A percentile compares a stretch with the other conserved stretches of the same genome.
Conservation (phyloP, 1,140 invertebrate genomes). For the Sminthurides bifidus region DNA sequence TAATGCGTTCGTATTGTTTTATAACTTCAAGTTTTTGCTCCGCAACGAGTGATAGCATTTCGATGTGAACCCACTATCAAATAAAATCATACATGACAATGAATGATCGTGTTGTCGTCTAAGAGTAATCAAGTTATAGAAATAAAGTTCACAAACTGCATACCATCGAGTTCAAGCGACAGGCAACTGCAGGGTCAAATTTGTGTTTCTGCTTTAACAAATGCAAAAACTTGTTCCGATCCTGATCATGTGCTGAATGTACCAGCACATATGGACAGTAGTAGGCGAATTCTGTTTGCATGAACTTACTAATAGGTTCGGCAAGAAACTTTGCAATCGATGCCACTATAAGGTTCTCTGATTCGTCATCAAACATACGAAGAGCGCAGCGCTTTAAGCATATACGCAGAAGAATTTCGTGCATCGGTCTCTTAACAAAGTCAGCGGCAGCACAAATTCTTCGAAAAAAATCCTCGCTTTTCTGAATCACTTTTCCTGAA, state of each 20-base stretch:
- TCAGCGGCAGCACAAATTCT: not conserved
- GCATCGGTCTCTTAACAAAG: not conserved
- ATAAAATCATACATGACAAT: too few species aligned
- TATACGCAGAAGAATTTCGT: not conserved
- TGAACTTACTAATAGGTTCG: not conserved
- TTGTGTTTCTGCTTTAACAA: not conserved
- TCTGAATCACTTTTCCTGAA: not conserved
- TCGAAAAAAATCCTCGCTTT: not conserved
- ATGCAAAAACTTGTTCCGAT: not conserved
- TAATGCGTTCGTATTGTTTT: not conserved
- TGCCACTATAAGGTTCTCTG: not conserved
- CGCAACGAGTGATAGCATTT: not conserved
- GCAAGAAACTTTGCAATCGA: not conserved
- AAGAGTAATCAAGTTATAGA: too few species aligned
- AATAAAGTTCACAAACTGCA: not conserved
- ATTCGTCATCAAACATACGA: not conserved
- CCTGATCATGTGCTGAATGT: not conserved
- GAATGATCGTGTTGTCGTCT: too few species aligned
- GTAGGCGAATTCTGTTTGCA: not conserved
- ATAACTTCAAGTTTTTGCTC: not conserved
- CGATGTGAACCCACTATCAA: slow-evolving; percentile 2
- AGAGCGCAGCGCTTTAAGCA: not conserved
- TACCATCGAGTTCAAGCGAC: not conserved
- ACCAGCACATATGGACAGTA: not conserved
- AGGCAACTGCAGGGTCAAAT: not conserved